Conservation (phyloP, 2,113 vertebrate species). For the Butorides virescens region DNA sequence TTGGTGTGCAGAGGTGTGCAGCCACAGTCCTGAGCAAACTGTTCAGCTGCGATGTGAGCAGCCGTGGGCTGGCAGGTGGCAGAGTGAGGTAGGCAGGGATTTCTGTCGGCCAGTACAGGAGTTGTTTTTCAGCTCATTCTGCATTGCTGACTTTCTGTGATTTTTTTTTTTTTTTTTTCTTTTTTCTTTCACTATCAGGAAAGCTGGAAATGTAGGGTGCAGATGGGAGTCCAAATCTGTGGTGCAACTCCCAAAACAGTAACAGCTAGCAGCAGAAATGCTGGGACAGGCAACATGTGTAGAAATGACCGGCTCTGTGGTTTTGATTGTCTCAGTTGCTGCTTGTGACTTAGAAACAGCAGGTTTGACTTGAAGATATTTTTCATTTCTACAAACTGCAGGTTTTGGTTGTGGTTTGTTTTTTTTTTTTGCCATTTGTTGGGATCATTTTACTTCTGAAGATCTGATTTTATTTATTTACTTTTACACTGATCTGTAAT, state of each 20-base stretch:
- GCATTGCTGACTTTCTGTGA: background rate
- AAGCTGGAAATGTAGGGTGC: background rate
- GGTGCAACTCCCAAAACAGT: background rate
- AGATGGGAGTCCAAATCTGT: background rate
- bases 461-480: no score
- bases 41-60: background rate
- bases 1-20: accelerated
- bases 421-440: background rate
- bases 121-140: background rate
- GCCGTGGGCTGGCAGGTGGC: background rate
- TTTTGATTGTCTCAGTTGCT: background rate
- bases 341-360: background rate
- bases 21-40: accelerated
- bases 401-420: background rate
- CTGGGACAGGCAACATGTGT: accelerated
- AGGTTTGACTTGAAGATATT: background rate
- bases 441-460: background rate
- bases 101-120: background rate
- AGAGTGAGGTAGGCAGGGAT: background rate
- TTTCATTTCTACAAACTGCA: background rate
- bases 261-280: background rate
- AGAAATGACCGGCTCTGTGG: background rate
- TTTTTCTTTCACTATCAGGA: background rate
- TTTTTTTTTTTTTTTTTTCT: background rate
- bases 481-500: background rate